phyloP scores from a whole-genome alignment of 2,888 invertebrate species.

The Dicyrtoma fusca region DNA sequence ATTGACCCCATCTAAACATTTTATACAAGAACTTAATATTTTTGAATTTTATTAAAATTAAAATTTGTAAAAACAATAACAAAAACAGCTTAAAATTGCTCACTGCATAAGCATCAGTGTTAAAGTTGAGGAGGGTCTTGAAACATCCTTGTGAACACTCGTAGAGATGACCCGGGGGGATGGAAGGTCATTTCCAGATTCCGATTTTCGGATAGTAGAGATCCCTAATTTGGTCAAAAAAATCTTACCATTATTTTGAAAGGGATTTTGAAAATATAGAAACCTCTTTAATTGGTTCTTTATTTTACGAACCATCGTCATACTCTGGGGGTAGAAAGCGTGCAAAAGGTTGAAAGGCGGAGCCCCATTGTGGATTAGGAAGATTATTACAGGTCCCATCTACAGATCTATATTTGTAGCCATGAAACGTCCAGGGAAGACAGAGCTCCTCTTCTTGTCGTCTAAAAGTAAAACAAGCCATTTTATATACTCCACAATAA shows the following conservation, averaged over 20 bases:
- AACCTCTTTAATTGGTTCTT: no score
- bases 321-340: constrained; percentile 79
- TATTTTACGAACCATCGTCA: constrained; percentile 68
- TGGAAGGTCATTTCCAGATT: constrained; percentile 51
- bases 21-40: not conserved
- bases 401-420: constrained; percentile 71
- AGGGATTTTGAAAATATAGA: no score
- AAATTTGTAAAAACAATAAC: no score
- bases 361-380: constrained; percentile 75
- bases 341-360: constrained; percentile 79
- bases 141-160: constrained; percentile 53
- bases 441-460: constrained; percentile 55
- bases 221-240: no score
- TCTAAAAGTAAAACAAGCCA: no score
- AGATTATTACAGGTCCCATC: constrained; percentile 90
- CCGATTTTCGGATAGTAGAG: constrained; percentile 51
- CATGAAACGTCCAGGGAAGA: constrained; percentile 47
- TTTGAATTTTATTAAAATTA: no score
- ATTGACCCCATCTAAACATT: constrained; percentile 71
- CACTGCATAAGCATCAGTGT: constrained; percentile 83
- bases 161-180: constrained; percentile 53
- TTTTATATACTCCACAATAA: no score
- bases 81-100: no score
- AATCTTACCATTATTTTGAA: no score
- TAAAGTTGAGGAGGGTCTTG: constrained; percentile 63